These are phyloP conservation scores for Setipinna tenuifilis DNA, from an alignment of 2,797 vertebrate genomes.

Conservation along the genomic window DNA sequence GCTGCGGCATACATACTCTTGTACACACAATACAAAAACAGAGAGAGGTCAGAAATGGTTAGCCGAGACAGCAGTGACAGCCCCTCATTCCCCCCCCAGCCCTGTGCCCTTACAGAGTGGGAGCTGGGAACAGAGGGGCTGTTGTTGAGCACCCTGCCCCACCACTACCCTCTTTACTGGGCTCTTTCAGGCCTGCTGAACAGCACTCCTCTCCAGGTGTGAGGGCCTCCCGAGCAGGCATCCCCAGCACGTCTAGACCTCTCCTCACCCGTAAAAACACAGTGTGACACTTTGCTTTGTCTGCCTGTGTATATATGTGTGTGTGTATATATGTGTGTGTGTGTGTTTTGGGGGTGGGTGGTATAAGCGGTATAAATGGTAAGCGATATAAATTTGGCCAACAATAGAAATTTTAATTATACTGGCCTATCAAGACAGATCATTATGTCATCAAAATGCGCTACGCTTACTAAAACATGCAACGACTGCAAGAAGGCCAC, in stretches of 20 bases:
- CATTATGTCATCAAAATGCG: no score
- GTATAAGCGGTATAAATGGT: no score
- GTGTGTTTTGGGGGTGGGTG: neutral
- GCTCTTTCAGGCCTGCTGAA: neutral
- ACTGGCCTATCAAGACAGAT: no score
- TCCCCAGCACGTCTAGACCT: neutral
- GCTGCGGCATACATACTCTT: conserved; percentile 20
- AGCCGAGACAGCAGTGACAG: conserved; percentile 32
- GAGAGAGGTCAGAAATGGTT: conserved; percentile 41
- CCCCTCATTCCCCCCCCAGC: neutral
- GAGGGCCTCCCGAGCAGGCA: neutral
- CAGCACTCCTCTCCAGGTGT: conserved; percentile 1
- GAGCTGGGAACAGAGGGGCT: neutral
- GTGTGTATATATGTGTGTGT: neutral
- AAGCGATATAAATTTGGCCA: no score
- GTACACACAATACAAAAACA: conserved; percentile 33
- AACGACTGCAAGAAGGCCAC: no score
- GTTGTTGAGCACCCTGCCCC: neutral
- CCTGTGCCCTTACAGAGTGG: no score
- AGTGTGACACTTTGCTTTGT: neutral
- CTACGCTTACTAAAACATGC: no score
- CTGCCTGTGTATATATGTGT: neutral
- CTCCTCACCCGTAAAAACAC: neutral
- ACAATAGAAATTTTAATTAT: no score
- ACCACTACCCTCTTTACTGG: neutral